Percentiles rank a stretch among this genome's conserved stretches.
Evolutionary conservation across 1,140 invertebrate genomes (phyloP).

Genomic region (Glossosoma conforme): DNA sequence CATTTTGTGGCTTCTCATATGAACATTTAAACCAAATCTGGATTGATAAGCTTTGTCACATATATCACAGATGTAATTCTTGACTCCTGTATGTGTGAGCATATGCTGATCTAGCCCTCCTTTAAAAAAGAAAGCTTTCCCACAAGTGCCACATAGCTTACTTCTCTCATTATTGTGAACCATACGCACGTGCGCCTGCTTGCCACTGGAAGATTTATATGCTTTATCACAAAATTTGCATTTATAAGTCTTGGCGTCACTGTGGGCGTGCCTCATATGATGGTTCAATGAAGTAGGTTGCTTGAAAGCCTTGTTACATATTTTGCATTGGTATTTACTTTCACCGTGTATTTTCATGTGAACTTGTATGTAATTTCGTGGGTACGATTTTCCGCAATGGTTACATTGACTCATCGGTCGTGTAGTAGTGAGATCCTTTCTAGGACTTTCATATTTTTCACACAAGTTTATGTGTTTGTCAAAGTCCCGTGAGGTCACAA

Average conservation of each 20-base stretch:
- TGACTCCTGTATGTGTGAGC: slow-evolving; percentile 43
- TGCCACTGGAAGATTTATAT: slow-evolving; percentile 45
- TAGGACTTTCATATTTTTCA: not conserved
- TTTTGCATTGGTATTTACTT: slow-evolving; percentile 43
- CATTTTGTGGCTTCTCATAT: too few species aligned
- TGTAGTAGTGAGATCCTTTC: too few species aligned
- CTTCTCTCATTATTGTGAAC: slow-evolving; percentile 49
- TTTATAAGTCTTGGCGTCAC: slow-evolving; percentile 43
- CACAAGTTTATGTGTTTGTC: slow-evolving; percentile 32
- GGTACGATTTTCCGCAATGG: slow-evolving; percentile 48
- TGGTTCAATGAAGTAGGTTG: slow-evolving; percentile 44
- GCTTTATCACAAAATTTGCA: slow-evolving; percentile 46
- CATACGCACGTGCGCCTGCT: slow-evolving; percentile 43
- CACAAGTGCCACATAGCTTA: slow-evolving; percentile 43
- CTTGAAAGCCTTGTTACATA: slow-evolving; percentile 48
- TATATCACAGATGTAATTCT: slow-evolving; percentile 42
- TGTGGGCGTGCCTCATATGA: slow-evolving; percentile 48
- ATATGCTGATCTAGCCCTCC: slow-evolving; percentile 44
- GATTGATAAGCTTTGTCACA: slow-evolving; percentile 50
- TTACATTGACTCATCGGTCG: too few species aligned
- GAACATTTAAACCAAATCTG: slow-evolving; percentile 45
- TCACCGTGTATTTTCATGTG: slow-evolving; percentile 47
- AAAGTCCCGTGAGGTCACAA: slow-evolving; percentile 35
- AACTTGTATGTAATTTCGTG: slow-evolving; percentile 43
- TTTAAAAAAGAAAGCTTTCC: slow-evolving; percentile 44